Conservation (phyloP, 2,113 vertebrate genomes). For the Oplegnathus fasciatus region DNA sequence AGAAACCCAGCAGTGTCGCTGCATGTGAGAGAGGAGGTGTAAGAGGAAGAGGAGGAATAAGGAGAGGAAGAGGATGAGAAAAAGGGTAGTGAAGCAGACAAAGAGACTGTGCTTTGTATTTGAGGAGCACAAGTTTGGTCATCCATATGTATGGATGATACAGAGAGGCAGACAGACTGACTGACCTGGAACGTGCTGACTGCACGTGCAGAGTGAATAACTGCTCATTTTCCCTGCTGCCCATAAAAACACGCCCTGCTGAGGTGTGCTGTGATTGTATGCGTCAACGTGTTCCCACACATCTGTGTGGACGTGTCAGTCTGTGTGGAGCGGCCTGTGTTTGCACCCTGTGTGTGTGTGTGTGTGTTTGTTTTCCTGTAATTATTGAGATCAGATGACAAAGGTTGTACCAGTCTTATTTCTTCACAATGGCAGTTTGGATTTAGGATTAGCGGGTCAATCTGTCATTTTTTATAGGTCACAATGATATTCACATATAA, state of each 20-base stretch:
- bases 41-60: constrained; percentile 19
- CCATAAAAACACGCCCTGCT: constrained; percentile 15
- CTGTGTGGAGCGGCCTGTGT: neutral
- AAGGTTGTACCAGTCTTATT: neutral
- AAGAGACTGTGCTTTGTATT: constrained; percentile 36
- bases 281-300: neutral
- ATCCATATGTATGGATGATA: constrained; percentile 42
- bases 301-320: constrained; percentile 7
- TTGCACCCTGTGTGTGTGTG: neutral
- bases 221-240: constrained; percentile 43
- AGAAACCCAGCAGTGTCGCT: constrained; percentile 28
- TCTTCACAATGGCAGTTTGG: neutral
- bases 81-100: constrained; percentile 27
- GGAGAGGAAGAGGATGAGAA: constrained; percentile 18
- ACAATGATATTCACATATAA: no score
- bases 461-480: neutral
- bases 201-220: constrained; percentile 46
- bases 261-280: constrained; percentile 33
- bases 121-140: constrained; percentile 38
- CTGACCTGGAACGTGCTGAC: constrained; percentile 22
- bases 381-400: neutral
- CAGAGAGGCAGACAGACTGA: constrained; percentile 17
- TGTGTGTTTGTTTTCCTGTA: neutral
- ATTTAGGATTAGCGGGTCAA: neutral
- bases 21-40: constrained; percentile 24